phyloP scores from a whole-genome alignment of 2,888 invertebrate species.

The Machimus atricapillus region DNA sequence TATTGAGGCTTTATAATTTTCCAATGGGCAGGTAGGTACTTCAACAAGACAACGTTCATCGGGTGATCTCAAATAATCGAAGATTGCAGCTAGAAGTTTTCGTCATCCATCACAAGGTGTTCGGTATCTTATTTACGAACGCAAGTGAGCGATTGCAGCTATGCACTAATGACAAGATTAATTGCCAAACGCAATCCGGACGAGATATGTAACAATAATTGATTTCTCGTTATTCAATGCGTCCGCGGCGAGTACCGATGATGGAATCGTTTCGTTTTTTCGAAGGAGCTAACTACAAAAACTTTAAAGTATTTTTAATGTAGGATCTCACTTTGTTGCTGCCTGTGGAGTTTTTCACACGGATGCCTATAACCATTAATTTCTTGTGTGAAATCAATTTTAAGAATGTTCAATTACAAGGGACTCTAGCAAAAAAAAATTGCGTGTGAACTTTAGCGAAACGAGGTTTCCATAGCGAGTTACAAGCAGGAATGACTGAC shows the following conservation, averaged over 20 bases:
- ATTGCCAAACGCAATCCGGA: neutral
- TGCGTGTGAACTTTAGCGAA: neutral
- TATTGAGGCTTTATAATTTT: neutral
- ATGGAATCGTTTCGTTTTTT: neutral
- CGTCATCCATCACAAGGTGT: neutral
- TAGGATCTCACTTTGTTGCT: neutral
- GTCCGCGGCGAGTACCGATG: neutral
- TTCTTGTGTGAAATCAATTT: neutral
- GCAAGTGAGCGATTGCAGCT: neutral
- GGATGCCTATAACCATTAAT: neutral
- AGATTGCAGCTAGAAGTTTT: neutral
- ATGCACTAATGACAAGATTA: slow-evolving; percentile 13
- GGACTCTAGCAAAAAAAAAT: neutral
- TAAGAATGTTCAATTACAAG: neutral
- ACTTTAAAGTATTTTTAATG: neutral
- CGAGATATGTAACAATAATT: neutral
- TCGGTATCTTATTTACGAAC: neutral
- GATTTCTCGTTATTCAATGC: neutral
- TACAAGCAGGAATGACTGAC: neutral
- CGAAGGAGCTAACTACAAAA: neutral
- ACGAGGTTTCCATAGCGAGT: neutral
- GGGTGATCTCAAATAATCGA: neutral
- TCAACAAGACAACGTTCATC: neutral
- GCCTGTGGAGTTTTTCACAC: neutral
- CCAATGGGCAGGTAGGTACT: neutral